phyloP scores from a whole-genome alignment of 2,113 vertebrate species.

The Hyperopisus bebe region DNA sequence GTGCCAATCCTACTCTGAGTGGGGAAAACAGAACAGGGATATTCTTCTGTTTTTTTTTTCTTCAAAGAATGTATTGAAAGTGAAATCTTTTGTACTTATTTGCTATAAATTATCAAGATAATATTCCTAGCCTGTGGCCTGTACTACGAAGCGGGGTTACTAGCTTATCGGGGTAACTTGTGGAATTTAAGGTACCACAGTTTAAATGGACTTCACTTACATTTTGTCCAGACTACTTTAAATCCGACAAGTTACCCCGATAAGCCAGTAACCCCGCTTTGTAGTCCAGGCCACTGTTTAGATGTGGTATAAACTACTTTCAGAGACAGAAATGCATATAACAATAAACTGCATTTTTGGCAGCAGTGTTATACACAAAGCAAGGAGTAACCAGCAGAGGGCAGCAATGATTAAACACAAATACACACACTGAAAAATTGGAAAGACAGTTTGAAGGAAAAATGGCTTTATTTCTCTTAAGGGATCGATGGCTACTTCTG shows the following conservation, averaged over 20 bases:
- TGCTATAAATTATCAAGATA: background rate
- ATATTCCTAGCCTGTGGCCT: background rate
- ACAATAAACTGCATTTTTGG: slow-evolving; percentile 42
- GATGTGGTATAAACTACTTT: background rate
- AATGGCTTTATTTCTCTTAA: background rate
- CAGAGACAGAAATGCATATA: background rate
- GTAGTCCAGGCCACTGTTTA: background rate
- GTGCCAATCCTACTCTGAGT: background rate
- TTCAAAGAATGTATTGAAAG: background rate
- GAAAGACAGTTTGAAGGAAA: background rate
- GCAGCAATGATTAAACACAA: background rate
- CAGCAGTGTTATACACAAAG: slow-evolving; percentile 66
- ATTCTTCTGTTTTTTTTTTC: background rate
- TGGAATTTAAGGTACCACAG: too few relatives aligned
- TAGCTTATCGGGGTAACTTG: too few relatives aligned
- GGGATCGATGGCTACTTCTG: background rate
- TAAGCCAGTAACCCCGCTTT: too few relatives aligned
- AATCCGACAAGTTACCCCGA: too few relatives aligned
- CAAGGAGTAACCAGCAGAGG: slow-evolving; percentile 51
- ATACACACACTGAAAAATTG: background rate
- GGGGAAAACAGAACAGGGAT: background rate
- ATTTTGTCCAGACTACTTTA: too few relatives aligned
- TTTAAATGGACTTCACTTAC: too few relatives aligned
- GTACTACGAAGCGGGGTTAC: too few relatives aligned
- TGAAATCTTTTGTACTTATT: background rate